Evolutionary conservation across 2,797 vertebrate species (phyloP).

Genomic region (Orientallactaga sibirica): DNA sequence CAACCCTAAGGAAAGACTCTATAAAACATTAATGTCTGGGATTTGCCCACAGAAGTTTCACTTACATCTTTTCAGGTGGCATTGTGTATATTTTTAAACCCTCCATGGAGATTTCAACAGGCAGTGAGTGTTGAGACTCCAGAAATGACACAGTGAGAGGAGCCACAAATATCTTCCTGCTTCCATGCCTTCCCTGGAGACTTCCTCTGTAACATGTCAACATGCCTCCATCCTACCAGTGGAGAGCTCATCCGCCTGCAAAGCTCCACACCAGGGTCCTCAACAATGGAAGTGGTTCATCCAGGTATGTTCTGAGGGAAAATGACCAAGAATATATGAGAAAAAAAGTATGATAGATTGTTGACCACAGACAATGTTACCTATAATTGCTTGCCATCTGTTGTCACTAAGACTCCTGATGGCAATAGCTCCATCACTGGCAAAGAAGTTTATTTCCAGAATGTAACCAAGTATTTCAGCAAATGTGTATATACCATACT

Average conservation of each 20-base stretch:
- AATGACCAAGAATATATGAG: slow-evolving; percentile 29
- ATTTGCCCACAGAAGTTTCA: not conserved
- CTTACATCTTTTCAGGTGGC: not conserved
- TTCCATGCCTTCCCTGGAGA: not conserved
- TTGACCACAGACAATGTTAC: not conserved
- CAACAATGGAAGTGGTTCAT: not conserved
- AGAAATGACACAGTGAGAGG: not conserved
- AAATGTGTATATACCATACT: not conserved
- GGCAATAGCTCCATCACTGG: not conserved
- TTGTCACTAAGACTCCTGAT: slow-evolving; percentile 29
- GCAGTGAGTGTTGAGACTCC: not conserved
- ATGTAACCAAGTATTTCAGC: not conserved
- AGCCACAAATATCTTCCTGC: not conserved
- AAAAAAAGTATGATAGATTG: not conserved
- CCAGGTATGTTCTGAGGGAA: slow-evolving; percentile 2
- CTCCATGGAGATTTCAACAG: not conserved
- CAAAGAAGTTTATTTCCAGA: not conserved
- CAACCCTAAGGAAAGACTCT: not conserved
- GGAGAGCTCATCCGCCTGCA: not conserved
- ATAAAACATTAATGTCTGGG: slow-evolving; percentile 1
- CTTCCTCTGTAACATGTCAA: not conserved
- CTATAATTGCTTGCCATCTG: not conserved
- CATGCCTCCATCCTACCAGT: not conserved
- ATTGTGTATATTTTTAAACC: not conserved
- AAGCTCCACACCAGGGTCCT: not conserved